Evolutionary conservation across 2,113 vertebrate genomes (phyloP).

Genomic region (Trogon surrucura): DNA sequence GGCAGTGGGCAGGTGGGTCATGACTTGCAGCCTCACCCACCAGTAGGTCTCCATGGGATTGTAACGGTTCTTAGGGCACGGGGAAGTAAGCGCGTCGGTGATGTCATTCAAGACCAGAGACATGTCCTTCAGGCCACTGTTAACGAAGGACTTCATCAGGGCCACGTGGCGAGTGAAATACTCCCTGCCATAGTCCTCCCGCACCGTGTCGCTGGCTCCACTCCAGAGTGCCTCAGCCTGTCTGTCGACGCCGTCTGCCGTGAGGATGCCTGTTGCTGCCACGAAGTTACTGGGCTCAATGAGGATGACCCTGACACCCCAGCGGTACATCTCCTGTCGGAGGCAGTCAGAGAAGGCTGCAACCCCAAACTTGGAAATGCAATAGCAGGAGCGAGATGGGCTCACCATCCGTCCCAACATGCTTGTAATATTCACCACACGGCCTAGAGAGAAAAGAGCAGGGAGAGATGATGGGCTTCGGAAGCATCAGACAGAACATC

Average conservation of each 20-base stretch:
- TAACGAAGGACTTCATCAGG: slow-evolving; percentile 79
- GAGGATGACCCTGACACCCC: slow-evolving; percentile 84
- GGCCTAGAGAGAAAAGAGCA: slow-evolving; percentile 69
- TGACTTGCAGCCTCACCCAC: slow-evolving; percentile 83
- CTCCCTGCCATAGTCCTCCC: slow-evolving; percentile 80
- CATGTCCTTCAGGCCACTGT: slow-evolving; percentile 75
- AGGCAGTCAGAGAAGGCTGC: slow-evolving; percentile 89
- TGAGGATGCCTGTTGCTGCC: slow-evolving; percentile 83
- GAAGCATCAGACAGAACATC: not conserved
- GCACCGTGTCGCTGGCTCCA: slow-evolving; percentile 64
- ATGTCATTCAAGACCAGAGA: slow-evolving; percentile 79
- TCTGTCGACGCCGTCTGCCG: slow-evolving; percentile 58
- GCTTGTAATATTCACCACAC: slow-evolving; percentile 86
- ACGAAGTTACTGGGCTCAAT: slow-evolving; percentile 87
- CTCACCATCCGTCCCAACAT: slow-evolving; percentile 83
- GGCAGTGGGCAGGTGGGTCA: slow-evolving; percentile 83
- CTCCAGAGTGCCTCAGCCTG: slow-evolving; percentile 82
- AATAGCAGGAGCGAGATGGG: slow-evolving; percentile 81
- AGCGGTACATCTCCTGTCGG: slow-evolving; percentile 87
- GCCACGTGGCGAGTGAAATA: slow-evolving; percentile 77
- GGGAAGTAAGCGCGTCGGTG: slow-evolving; percentile 78
- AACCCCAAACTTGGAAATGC: slow-evolving; percentile 86
- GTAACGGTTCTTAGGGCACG: slow-evolving; percentile 79
- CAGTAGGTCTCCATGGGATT: slow-evolving; percentile 82
- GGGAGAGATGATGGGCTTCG: not conserved